Percentiles rank a stretch among this genome's conserved stretches.
Evolutionary conservation across 2,113 vertebrate species (phyloP).

Genomic region (Glaucomys volans): DNA sequence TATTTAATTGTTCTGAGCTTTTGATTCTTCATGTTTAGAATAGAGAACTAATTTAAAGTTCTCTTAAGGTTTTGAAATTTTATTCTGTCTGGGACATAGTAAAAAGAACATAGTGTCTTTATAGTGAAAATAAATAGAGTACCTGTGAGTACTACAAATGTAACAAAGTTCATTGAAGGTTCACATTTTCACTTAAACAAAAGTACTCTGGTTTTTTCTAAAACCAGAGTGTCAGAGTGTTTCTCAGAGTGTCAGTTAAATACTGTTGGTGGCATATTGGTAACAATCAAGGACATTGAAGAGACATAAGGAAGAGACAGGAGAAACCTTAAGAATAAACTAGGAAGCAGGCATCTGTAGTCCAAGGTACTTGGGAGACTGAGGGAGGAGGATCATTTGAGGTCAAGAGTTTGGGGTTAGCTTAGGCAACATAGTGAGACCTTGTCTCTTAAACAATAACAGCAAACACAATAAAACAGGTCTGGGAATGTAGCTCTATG

Average conservation of each 20-base stretch:
- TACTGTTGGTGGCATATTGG: neutral
- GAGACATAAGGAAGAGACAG: neutral
- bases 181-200: conserved; percentile 2
- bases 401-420: neutral
- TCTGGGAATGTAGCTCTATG: neutral
- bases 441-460: neutral
- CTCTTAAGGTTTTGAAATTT: neutral
- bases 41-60: conserved; percentile 35
- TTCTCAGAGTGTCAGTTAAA: neutral
- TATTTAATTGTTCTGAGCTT: conserved; percentile 45
- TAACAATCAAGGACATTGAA: neutral
- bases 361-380: neutral
- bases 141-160: conserved; percentile 2
- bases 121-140: neutral
- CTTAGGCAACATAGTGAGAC: neutral
- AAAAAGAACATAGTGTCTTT: conserved; percentile 28
- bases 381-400: neutral
- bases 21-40: conserved; percentile 49
- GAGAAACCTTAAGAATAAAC: neutral
- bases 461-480: no score
- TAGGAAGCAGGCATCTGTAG: neutral
- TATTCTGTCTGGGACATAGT: neutral
- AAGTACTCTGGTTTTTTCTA: no score
- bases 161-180: neutral
- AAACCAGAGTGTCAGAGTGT: no score